These are phyloP conservation scores for Frieseomelitta varia DNA, from an alignment of 1,140 invertebrate genomes.

Conservation along the genomic window DNA sequence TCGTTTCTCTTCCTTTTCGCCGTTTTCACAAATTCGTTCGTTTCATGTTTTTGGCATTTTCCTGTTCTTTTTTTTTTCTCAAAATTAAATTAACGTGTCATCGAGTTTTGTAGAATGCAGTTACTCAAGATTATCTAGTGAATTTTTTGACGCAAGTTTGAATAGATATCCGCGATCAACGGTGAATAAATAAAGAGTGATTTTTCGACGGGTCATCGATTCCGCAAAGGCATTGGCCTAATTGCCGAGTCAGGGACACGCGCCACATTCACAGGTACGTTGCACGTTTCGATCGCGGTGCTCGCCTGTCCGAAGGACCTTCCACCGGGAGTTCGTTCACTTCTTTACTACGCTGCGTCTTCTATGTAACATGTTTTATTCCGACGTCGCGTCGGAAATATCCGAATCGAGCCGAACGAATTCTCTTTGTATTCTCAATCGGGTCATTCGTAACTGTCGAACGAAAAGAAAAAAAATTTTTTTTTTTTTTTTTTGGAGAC, in stretches of 20 bases:
- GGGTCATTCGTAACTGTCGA: too few relatives aligned
- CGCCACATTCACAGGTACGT: neutral
- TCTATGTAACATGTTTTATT: neutral
- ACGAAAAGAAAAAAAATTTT: too few relatives aligned
- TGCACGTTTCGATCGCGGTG: conserved; percentile 21
- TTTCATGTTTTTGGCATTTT: too few relatives aligned
- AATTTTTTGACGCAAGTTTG: neutral
- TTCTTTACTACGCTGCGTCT: neutral
- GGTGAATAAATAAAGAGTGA: conserved; percentile 1
- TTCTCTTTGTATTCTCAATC: too few relatives aligned
- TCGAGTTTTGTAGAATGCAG: neutral
- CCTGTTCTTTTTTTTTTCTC: too few relatives aligned
- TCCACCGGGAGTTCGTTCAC: conserved; percentile 40
- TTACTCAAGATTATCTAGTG: neutral
- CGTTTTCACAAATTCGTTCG: neutral
- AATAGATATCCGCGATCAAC: neutral
- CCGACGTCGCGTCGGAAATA: neutral
- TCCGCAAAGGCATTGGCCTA: conserved; percentile 46
- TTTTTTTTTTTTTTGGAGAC: too few relatives aligned
- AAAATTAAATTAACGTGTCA: neutral
- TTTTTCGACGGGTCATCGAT: conserved; percentile 49
- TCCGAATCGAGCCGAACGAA: neutral
- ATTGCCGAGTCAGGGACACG: conserved; percentile 49
- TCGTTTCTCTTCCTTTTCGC: neutral
- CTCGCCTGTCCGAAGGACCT: conserved; percentile 24